These are phyloP conservation scores for Pardalotus punctatus DNA, from an alignment of 2,113 vertebrate species.

Conservation along the genomic window DNA sequence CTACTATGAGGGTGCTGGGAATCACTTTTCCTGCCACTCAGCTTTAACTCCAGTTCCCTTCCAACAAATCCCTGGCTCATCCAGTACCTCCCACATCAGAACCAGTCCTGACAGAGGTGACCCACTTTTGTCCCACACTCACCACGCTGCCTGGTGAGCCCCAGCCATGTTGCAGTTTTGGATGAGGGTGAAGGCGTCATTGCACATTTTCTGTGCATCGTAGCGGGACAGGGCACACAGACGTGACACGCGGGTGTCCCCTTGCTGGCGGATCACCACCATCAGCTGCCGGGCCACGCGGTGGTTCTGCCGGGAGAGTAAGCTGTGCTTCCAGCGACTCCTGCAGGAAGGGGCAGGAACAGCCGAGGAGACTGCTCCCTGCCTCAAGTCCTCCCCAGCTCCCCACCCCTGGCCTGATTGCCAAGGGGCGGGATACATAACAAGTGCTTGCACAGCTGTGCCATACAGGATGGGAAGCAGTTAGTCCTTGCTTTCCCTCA, in stretches of 20 bases:
- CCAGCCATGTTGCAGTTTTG: conserved; percentile 87
- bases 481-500: not conserved
- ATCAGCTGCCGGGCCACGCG: conserved; percentile 85
- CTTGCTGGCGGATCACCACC: conserved; percentile 83
- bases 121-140: conserved; percentile 17
- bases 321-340: not conserved
- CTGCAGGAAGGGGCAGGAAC: conserved; percentile 16
- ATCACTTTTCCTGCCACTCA: not conserved
- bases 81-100: not conserved
- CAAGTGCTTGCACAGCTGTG: not conserved
- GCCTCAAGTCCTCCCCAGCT: not conserved
- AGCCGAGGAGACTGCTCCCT: not conserved
- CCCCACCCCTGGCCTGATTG: not conserved
- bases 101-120: accelerated
- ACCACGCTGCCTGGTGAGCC: conserved; percentile 87
- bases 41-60: not conserved
- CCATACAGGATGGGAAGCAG: not conserved
- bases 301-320: conserved; percentile 79
- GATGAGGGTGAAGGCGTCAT: conserved; percentile 85
- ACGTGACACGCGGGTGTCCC: conserved; percentile 83
- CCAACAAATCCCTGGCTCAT: not conserved
- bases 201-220: conserved; percentile 85
- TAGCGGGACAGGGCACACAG: conserved; percentile 86
- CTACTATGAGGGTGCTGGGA: accelerated
- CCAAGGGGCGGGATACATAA: not conserved